phyloP scores from a whole-genome alignment of 2,113 vertebrate species.

The Nerophis lumbriciformis region DNA sequence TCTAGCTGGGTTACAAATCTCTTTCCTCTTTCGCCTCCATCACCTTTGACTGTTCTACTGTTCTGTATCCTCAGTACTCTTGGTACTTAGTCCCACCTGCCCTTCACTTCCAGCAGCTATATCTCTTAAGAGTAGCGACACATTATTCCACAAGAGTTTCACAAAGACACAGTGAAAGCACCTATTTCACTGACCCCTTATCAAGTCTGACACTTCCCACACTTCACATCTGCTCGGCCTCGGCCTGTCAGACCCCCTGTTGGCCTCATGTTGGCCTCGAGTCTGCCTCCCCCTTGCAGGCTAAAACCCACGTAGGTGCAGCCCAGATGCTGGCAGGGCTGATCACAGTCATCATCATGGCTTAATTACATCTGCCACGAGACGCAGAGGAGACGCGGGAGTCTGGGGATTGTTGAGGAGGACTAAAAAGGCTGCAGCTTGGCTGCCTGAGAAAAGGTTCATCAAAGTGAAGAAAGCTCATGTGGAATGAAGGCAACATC shows the following conservation, averaged over 20 bases:
- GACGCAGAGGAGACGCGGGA: too few species aligned
- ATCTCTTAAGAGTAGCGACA: slow-evolving; percentile 20
- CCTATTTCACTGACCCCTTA: slow-evolving; percentile 51
- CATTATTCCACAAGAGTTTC: slow-evolving; percentile 52
- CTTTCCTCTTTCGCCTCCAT: too few species aligned
- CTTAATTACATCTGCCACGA: slow-evolving; percentile 22
- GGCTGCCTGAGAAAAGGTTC: background rate
- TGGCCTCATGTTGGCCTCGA: background rate
- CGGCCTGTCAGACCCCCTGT: slow-evolving; percentile 1
- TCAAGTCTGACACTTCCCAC: slow-evolving; percentile 49
- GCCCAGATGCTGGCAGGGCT: slow-evolving; percentile 9
- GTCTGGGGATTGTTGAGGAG: background rate
- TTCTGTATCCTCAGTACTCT: background rate
- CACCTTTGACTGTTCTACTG: background rate
- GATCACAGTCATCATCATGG: slow-evolving; percentile 18
- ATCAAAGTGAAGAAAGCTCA: background rate
- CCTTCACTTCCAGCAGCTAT: background rate
- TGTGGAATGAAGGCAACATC: background rate
- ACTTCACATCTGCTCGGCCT: slow-evolving; percentile 39
- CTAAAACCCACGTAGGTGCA: background rate
- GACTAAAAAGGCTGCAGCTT: background rate
- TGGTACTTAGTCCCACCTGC: slow-evolving; percentile 3
- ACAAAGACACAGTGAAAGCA: slow-evolving; percentile 50
- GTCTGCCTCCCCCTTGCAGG: slow-evolving; percentile 17
- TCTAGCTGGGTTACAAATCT: too few species aligned